Evolutionary conservation across 2,113 vertebrate genomes (phyloP), one percentile per base, ranked within the genome.

Genomic region (Forbesichthys agassizii): DNA sequence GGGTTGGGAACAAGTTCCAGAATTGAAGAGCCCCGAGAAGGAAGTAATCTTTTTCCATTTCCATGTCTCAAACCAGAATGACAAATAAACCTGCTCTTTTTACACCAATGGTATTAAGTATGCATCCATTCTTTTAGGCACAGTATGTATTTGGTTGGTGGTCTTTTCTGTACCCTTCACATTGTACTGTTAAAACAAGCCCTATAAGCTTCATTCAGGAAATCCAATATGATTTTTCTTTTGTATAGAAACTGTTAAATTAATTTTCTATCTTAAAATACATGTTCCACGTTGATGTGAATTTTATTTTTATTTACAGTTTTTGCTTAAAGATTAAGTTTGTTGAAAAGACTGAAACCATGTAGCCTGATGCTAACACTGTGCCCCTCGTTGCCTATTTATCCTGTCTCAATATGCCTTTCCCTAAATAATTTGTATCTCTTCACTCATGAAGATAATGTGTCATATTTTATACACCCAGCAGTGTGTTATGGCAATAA

Each of bases 61-160:
- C 36, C 52, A 18, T 55, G n/a, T 53, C 64, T 7, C 11, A 9
- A 53, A 18, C 27, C 64, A 54, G 14, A 71, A 55, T 18, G 9
- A 55, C n/a, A 27, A 48, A 33, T 53, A 12, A n/a, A 4, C 52
- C 60, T 33, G 51, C 60, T 56, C 60, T 63, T 62, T 71, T 48
- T 49, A 4, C 6, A 7, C 48, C 59, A 63, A 57, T 56, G 68
- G 12, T 70, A 66, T 10, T 57, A 27, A 36, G 68, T 70, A n/a
- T 78, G 65, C 64, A 79, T 83, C 75, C 33, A 68, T 79, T 67
- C 77, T 48, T 85, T 92, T 93, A 91, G 90, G 92, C 93, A 92
- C 93, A 90, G 54, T 64, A 68, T 71, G 49, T 64, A 57, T 54
- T 59, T 58, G 70, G 59, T 57, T 62, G 27, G 64, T 71, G 64